These are phyloP conservation scores for Eulacestoma nigropectus DNA, from an alignment of 2,113 vertebrate genomes.

Conservation along the genomic window DNA sequence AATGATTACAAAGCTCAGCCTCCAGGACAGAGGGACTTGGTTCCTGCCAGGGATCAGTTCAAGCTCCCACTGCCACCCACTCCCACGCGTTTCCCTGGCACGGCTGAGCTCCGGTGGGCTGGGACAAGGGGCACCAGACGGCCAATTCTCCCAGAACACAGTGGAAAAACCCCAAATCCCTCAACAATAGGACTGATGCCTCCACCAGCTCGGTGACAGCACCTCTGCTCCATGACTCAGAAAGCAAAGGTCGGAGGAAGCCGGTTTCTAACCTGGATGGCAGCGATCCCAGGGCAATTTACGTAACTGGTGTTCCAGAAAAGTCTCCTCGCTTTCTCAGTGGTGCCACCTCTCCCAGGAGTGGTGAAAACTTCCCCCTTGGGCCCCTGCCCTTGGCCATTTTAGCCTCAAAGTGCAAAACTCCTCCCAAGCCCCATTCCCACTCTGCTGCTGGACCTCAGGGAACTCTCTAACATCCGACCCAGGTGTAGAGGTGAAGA, in stretches of 20 bases:
- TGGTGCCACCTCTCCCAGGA: neutral
- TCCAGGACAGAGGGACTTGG: neutral
- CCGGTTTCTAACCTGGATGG: slow-evolving; percentile 61
- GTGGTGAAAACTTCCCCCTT: neutral
- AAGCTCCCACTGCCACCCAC: neutral
- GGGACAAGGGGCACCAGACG: neutral
- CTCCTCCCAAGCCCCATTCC: neutral
- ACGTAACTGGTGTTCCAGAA: slow-evolving; percentile 70
- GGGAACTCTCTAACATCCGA: rapidly evolving
- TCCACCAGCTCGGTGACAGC: neutral
- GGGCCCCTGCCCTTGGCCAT: neutral
- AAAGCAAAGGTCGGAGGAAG: slow-evolving; percentile 53
- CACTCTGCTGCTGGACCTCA: rapidly evolving
- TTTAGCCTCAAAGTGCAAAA: neutral
- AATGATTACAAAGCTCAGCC: neutral
- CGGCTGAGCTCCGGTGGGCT: rapidly evolving
- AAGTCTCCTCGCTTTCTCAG: slow-evolving; percentile 7
- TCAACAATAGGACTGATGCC: neutral
- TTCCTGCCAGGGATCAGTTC: neutral
- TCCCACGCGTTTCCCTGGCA: neutral
- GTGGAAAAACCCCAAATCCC: slow-evolving; percentile 4
- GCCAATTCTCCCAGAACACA: neutral
- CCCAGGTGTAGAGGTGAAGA: neutral
- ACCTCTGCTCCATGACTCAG: slow-evolving; percentile 56
- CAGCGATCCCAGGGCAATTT: slow-evolving; percentile 71